These are phyloP conservation scores for Alethe diademata DNA, from an alignment of 2,113 vertebrate genomes.

Conservation along the genomic window DNA sequence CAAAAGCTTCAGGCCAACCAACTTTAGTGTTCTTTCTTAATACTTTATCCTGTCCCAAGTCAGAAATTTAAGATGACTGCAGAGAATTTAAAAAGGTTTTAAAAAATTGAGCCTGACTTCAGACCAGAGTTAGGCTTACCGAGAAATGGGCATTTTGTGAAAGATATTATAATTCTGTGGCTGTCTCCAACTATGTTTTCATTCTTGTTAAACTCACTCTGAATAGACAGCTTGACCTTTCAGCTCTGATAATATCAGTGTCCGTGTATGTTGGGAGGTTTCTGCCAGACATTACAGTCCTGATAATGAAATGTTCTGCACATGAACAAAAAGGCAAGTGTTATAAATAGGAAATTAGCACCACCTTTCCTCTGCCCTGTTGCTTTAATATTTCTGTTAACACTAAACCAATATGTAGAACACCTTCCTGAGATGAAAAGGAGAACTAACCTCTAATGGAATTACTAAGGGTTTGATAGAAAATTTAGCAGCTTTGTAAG, in stretches of 20 bases:
- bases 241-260: not conserved
- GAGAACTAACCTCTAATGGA: not conserved
- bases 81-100: constrained; percentile 43
- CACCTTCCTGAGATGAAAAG: not conserved
- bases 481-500: not conserved
- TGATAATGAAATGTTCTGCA: constrained; percentile 1
- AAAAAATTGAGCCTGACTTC: not conserved
- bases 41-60: not conserved
- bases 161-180: not conserved
- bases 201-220: not conserved
- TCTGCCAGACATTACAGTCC: not conserved
- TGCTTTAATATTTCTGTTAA: constrained; percentile 35
- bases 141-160: not conserved
- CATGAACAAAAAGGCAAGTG: constrained; percentile 14
- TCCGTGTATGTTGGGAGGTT: not conserved
- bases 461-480: not conserved
- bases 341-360: constrained; percentile 11
- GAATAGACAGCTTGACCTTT: not conserved
- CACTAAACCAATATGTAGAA: not conserved
- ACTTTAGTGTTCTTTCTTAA: not conserved
- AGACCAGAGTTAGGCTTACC: not conserved
- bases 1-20: not conserved
- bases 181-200: not conserved
- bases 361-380: constrained; percentile 1
- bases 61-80: constrained; percentile 45